Percentiles rank a stretch among this genome's conserved stretches.
phyloP scores from a whole-genome alignment of 2,113 vertebrate species.

The Ia io region DNA sequence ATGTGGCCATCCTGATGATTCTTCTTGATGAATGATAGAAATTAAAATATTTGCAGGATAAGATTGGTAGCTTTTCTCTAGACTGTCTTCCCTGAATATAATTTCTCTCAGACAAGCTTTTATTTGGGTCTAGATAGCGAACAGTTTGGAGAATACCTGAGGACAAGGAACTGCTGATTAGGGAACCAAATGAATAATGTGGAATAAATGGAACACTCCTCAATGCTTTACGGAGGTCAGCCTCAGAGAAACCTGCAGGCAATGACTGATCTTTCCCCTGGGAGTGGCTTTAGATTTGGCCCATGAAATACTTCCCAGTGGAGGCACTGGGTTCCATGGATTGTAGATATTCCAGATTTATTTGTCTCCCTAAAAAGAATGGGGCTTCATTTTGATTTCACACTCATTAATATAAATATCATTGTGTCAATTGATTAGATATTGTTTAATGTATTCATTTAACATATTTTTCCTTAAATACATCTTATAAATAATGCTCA shows the following conservation, averaged over 20 bases:
- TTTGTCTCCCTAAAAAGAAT: neutral
- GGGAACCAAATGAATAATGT: neutral
- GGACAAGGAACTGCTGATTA: neutral
- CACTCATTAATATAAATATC: neutral
- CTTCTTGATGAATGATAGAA: neutral
- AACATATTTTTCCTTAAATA: neutral
- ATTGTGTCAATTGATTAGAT: neutral
- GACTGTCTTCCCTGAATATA: neutral
- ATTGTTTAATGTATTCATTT: neutral
- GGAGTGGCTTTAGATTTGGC: neutral
- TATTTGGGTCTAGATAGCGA: neutral
- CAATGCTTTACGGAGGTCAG: accelerated
- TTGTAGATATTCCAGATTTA: neutral
- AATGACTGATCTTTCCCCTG: neutral
- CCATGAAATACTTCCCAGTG: neutral
- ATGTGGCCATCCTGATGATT: neutral
- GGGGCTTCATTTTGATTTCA: neutral
- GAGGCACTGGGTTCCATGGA: neutral
- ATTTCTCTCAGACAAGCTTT: neutral
- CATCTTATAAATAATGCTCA: neutral
- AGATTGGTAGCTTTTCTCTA: neutral
- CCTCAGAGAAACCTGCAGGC: neutral
- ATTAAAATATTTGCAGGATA: neutral
- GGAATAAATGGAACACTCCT: neutral
- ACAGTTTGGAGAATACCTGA: neutral